phyloP scores from a whole-genome alignment of 2,113 vertebrate species.

The Percina caprodes region DNA sequence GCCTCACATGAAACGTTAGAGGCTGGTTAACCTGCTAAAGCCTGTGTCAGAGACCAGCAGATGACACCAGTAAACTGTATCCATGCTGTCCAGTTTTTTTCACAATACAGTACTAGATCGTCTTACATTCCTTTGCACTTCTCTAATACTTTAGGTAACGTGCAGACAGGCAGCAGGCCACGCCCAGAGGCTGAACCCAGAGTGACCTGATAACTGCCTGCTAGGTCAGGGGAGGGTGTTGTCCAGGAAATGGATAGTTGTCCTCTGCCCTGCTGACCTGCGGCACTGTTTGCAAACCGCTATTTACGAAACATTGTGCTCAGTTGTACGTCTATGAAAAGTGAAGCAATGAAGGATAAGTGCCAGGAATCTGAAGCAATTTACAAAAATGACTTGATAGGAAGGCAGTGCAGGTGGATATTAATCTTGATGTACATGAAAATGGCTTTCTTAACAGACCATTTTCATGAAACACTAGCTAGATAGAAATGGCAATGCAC shows the following conservation, averaged over 20 bases:
- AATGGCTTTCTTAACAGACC: not conserved
- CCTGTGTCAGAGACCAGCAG: constrained; percentile 25
- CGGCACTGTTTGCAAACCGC: constrained; percentile 44
- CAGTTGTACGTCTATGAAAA: constrained; percentile 48
- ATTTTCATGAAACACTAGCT: not conserved
- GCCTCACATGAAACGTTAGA: constrained; percentile 44
- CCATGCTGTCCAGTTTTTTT: constrained; percentile 19
- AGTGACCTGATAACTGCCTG: constrained; percentile 69
- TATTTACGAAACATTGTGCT: constrained; percentile 62
- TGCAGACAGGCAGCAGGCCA: constrained; percentile 33
- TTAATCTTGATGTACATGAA: not conserved
- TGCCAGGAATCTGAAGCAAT: constrained; percentile 33
- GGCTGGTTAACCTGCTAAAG: constrained; percentile 37
- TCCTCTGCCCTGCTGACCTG: constrained; percentile 64
- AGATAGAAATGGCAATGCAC: not conserved
- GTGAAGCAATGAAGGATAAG: constrained; percentile 31
- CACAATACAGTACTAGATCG: not conserved
- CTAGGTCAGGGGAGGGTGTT: constrained; percentile 54
- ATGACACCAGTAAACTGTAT: constrained; percentile 5
- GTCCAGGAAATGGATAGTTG: constrained; percentile 65
- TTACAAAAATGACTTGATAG: constrained; percentile 9
- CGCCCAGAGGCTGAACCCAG: constrained; percentile 63
- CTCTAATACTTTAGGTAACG: constrained; percentile 37
- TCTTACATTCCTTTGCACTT: constrained; percentile 49
- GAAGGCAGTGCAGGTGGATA: constrained; percentile 17